Evolutionary conservation across 2,888 invertebrate species (phyloP).

Genomic region (Barypeithes pellucidus): DNA sequence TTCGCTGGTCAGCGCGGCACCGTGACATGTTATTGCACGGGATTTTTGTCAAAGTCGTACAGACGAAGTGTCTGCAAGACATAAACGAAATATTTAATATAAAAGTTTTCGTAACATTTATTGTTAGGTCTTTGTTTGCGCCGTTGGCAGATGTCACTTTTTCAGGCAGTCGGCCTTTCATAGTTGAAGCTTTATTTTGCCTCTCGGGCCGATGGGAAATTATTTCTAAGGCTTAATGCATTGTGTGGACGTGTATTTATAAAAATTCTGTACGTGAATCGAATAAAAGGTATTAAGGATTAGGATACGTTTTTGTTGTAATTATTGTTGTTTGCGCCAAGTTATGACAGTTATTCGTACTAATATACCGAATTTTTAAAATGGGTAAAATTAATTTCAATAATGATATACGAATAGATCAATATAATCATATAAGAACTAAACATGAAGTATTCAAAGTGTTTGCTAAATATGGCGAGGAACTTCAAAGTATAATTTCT

Average conservation of each 20-base stretch:
- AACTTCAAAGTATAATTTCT: too few species aligned
- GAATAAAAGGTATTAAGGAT: conserved; percentile 33
- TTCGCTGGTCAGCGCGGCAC: conserved; percentile 22
- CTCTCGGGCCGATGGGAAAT: conserved; percentile 36
- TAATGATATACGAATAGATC: too few species aligned
- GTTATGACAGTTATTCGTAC: background rate
- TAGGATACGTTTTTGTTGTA: conserved; percentile 7
- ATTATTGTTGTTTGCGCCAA: conserved; percentile 3
- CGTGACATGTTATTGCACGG: conserved; percentile 53
- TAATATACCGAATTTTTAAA: background rate
- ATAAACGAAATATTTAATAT: conserved; percentile 60
- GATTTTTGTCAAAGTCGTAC: conserved; percentile 57
- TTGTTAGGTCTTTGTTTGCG: conserved; percentile 44
- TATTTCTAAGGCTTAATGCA: conserved; percentile 35
- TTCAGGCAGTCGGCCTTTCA: conserved; percentile 51
- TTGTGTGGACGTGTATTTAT: conserved; percentile 35
- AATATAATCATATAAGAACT: too few species aligned
- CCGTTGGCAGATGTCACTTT: conserved; percentile 58
- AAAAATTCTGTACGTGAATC: conserved; percentile 39
- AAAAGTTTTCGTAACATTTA: conserved; percentile 53
- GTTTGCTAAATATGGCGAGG: too few species aligned
- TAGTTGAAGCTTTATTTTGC: conserved; percentile 35
- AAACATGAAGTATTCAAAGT: too few species aligned
- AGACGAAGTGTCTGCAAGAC: conserved; percentile 47
- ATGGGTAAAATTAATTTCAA: too few species aligned